phyloP scores from a whole-genome alignment of 2,888 invertebrate species.

The Pseudococcus jackbeardsleyi region DNA sequence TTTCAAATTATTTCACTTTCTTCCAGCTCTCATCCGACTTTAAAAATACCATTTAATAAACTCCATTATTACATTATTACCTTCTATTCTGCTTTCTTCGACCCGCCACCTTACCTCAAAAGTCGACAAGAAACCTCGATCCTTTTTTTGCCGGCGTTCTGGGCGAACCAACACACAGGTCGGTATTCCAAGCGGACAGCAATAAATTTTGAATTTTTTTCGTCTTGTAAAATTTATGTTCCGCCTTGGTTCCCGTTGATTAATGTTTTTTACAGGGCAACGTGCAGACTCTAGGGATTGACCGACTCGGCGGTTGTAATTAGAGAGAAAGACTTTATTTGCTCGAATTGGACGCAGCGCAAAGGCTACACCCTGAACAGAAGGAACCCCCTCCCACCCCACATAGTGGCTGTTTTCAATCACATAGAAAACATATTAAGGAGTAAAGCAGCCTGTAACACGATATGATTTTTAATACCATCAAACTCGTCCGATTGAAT shows the following conservation, averaged over 20 bases:
- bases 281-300: constrained; percentile 10
- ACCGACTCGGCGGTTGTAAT: constrained; percentile 31
- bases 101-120: neutral
- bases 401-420: constrained; percentile 37
- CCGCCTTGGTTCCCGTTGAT: constrained; percentile 14
- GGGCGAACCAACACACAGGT: neutral
- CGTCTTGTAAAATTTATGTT: constrained; percentile 44
- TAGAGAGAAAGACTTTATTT: constrained; percentile 26
- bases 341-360: neutral
- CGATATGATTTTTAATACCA: constrained; percentile 32
- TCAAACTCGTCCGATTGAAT: neutral
- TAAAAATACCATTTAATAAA: too few relatives aligned
- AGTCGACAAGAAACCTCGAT: neutral
- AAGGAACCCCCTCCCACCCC: too few relatives aligned
- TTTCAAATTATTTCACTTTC: too few relatives aligned
- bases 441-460: neutral
- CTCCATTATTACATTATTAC: too few relatives aligned
- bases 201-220: constrained; percentile 53
- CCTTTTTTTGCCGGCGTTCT: neutral
- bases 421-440: neutral
- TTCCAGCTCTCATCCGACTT: too few relatives aligned
- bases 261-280: constrained; percentile 30
- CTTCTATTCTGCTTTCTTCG: too few relatives aligned
- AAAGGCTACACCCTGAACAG: too few relatives aligned
- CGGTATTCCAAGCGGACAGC: constrained; percentile 13